Conservation (phyloP, 2,113 vertebrate genomes). For the Sialia sialis region DNA sequence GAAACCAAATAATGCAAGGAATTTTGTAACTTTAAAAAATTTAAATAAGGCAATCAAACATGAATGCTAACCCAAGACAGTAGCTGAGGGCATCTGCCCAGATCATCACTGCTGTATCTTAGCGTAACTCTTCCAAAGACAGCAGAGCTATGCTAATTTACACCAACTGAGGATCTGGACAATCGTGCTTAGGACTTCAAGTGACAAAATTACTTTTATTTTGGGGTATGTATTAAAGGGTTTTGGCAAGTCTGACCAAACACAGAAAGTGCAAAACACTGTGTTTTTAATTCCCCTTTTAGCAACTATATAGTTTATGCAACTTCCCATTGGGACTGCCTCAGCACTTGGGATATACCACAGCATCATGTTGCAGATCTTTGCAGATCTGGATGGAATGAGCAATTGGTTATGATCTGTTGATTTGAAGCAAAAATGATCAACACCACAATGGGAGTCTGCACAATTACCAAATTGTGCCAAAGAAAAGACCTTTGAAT, state of each 20-base stretch:
- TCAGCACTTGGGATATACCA: slow-evolving; percentile 69
- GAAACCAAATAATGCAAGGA: slow-evolving; percentile 36
- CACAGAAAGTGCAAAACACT: slow-evolving; percentile 27
- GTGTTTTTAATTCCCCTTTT: slow-evolving; percentile 25
- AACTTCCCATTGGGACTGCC: slow-evolving; percentile 48
- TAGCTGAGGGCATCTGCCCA: slow-evolving; percentile 48
- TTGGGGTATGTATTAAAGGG: neutral
- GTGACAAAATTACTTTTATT: neutral
- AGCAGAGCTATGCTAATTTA: slow-evolving; percentile 46
- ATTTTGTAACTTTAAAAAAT: slow-evolving; percentile 20
- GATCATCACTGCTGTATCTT: slow-evolving; percentile 56
- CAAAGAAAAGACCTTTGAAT: slow-evolving; percentile 47
- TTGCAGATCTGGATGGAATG: slow-evolving; percentile 64
- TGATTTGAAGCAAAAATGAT: slow-evolving; percentile 57
- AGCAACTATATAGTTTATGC: slow-evolving; percentile 19
- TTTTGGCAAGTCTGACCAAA: slow-evolving; percentile 65
- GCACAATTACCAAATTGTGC: slow-evolving; percentile 55
- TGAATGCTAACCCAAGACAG: slow-evolving; percentile 65
- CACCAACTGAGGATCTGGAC: slow-evolving; percentile 49
- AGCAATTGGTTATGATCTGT: slow-evolving; percentile 49
- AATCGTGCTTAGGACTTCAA: neutral
- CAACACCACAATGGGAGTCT: slow-evolving; percentile 46
- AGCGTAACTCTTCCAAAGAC: slow-evolving; percentile 29
- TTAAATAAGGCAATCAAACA: slow-evolving; percentile 55
- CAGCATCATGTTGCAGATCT: slow-evolving; percentile 69